Base-by-base conservation (phyloP, 2,888 invertebrate genomes). In the Chrysolina haemoptera region DNA sequence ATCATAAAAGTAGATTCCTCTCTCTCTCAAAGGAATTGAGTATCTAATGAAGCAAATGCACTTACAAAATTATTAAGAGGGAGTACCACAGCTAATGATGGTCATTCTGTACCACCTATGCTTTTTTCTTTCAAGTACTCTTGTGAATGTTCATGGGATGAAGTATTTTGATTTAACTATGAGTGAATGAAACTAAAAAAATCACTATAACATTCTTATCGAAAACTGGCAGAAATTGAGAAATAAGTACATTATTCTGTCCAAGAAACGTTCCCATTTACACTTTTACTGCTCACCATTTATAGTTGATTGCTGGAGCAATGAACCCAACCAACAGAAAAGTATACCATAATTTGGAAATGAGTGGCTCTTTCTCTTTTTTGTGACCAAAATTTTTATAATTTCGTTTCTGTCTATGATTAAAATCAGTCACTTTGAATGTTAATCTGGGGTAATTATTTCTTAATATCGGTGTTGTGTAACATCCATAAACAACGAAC, bases 351-450 rank as follows among this genome's bases (percentile, higher is more conserved):
- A 86, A 78, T 79, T 87, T 89, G 0, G 90, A 88, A 6, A 89
- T 8, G 0, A 41, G 81, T 0, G 90, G 88, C 8, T 86, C 85
- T 20, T 84, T 83, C 68, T 89, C 86, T 5, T 86, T 84, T 81
- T 89, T 89, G 78, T 92, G 91, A 0, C 91, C 91, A 83, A 91
- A 92, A 76, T 91, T 89, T 82, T 90, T 91, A 80, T 89, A 88
- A 12, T 87, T 84, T n/a, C 90, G 75, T 75, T 78, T 80, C 70
- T 85, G 84, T 43, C 84, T 69, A 72, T 78, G 63, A 40, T 76
- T 70, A 64, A 62, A 67, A 40, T 69, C 62, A 35, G 64, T 48
- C 27, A 64, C 40, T 43, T 65, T 43, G 11, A 72, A 10, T 22
- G 53, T 9, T n/a, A 71, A 35, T 50, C 59, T 27, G 16, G 70